Conservation (phyloP, 1,140 invertebrate species). For the Drosophila burlai region DNA sequence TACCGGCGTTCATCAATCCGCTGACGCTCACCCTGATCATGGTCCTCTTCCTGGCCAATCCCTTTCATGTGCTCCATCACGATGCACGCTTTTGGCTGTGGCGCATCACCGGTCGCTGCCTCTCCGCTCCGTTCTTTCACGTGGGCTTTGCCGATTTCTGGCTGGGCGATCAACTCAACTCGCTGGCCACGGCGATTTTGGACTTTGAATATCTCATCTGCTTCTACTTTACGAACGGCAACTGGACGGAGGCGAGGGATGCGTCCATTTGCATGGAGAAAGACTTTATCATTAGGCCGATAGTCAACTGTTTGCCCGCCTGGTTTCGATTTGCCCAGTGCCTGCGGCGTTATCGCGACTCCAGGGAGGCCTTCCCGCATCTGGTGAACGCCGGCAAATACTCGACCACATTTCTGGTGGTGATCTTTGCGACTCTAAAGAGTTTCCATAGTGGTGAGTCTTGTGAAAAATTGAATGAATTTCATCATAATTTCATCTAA, state of each 20-base stretch:
- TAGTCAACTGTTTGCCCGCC: constrained; percentile 96
- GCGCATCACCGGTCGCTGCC: constrained; percentile 91
- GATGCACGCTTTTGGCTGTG: constrained; percentile 95
- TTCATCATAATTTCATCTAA: not conserved
- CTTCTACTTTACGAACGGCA: constrained; percentile 91
- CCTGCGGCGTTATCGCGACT: constrained; percentile 95
- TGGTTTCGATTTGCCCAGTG: constrained; percentile 99
- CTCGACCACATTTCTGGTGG: constrained; percentile 98
- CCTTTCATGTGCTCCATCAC: constrained; percentile 95
- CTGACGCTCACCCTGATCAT: constrained; percentile 94
- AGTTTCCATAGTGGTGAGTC: constrained; percentile 88
- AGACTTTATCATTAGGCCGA: constrained; percentile 89
- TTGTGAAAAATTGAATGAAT: no score
- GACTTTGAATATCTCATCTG: constrained; percentile 98
- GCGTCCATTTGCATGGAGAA: constrained; percentile 88
- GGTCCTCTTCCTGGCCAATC: constrained; percentile 95
- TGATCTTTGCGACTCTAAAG: constrained; percentile 93
- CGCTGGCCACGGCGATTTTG: constrained; percentile 93
- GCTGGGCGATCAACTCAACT: constrained; percentile 99
- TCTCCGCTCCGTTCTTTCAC: constrained; percentile 97
- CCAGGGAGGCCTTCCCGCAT: constrained; percentile 96
- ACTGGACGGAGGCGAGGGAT: constrained; percentile 89
- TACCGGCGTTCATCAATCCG: constrained; percentile 96
- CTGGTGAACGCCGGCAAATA: constrained; percentile 99
- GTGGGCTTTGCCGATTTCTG: constrained; percentile 99